Evolutionary conservation across 1,140 invertebrate species (phyloP).

Genomic region (Chlorops oryzae): DNA sequence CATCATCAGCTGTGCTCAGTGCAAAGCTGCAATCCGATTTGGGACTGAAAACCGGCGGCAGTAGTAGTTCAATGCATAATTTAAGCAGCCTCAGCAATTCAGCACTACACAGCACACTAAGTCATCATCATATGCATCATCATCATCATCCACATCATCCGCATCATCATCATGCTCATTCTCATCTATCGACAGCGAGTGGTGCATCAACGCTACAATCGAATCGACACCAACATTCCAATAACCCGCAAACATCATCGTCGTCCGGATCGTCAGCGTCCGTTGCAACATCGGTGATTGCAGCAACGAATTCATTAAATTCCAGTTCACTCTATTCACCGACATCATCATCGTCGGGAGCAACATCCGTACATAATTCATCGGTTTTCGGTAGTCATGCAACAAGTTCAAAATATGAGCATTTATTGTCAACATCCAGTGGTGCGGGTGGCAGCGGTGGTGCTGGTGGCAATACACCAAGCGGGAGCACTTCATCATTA

Average conservation of each 20-base stretch:
- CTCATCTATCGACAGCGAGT: no score
- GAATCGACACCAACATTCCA: no score
- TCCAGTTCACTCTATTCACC: constrained; percentile 1
- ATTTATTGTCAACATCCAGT: constrained; percentile 10
- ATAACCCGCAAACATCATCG: no score
- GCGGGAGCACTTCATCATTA: background rate
- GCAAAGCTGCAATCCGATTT: constrained; percentile 29
- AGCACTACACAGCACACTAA: constrained; percentile 20
- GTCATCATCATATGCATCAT: constrained; percentile 45
- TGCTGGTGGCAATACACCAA: constrained; percentile 1
- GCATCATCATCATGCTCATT: no score
- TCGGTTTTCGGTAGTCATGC: constrained; percentile 10
- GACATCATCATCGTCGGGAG: background rate
- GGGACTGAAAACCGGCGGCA: constrained; percentile 1
- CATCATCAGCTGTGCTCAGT: constrained; percentile 6
- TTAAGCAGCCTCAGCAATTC: constrained; percentile 4
- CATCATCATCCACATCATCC: no score
- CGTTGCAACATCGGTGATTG: no score
- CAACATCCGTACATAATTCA: background rate
- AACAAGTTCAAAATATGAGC: constrained; percentile 18
- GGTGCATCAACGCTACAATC: no score
- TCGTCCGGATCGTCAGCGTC: no score
- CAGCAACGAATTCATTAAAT: no score
- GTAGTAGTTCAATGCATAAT: constrained; percentile 10
- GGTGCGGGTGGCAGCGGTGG: background rate